phyloP scores from a whole-genome alignment of 2,113 vertebrate genomes.

The Cyanocitta stelleri region DNA sequence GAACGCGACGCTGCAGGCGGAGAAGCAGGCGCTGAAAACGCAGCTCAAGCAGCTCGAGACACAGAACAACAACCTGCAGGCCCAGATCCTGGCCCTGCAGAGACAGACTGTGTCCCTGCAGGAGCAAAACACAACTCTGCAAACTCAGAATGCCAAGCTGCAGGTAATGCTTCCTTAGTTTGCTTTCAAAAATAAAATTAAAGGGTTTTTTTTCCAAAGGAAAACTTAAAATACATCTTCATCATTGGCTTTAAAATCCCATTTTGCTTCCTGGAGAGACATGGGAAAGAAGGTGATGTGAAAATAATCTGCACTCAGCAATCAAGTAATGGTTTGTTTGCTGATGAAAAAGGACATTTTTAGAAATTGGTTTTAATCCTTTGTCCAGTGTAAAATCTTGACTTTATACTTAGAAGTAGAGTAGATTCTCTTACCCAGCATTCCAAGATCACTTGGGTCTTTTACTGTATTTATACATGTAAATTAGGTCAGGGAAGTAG shows the following conservation, averaged over 20 bases:
- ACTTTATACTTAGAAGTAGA: background rate
- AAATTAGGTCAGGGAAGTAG: background rate
- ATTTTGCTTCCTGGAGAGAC: background rate
- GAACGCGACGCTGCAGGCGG: slow-evolving; percentile 97
- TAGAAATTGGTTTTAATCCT: background rate
- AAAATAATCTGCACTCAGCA: background rate
- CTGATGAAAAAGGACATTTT: background rate
- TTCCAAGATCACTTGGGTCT: background rate
- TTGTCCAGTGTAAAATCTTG: background rate
- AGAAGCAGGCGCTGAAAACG: slow-evolving; percentile 92
- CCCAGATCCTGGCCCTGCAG: slow-evolving; percentile 93
- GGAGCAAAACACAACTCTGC: slow-evolving; percentile 92
- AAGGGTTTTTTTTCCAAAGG: fast-evolving
- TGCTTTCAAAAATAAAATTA: background rate
- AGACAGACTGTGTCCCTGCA: slow-evolving; percentile 90
- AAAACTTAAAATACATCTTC: background rate
- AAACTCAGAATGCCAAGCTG: slow-evolving; percentile 96
- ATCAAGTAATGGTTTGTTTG: background rate
- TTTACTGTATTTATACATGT: background rate
- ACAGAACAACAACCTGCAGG: slow-evolving; percentile 93
- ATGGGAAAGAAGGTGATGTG: background rate
- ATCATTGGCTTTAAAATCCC: background rate
- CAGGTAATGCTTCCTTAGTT: slow-evolving; percentile 78
- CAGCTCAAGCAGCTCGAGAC: slow-evolving; percentile 94
- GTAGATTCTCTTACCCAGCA: background rate